Conservation (phyloP, 2,113 vertebrate genomes). For the Mustelus asterias region DNA sequence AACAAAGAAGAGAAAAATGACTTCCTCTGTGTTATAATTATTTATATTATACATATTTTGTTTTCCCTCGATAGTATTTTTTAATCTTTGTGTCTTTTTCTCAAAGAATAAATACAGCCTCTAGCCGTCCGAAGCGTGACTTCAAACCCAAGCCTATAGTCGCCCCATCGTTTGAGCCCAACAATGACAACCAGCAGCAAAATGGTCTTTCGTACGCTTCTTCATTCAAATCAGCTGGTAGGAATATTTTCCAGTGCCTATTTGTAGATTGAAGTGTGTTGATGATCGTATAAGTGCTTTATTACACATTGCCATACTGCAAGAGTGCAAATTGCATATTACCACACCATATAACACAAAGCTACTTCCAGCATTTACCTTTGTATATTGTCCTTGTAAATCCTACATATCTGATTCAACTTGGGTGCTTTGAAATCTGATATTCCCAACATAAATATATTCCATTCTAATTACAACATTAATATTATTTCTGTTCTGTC, state of each 20-base stretch:
- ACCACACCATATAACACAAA: too few relatives aligned
- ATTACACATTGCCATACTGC: neutral
- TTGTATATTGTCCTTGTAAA: neutral
- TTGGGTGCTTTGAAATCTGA: neutral
- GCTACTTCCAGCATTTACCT: neutral
- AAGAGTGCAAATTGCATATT: neutral
- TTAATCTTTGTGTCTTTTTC: slow-evolving; percentile 31
- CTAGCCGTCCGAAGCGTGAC: slow-evolving; percentile 65
- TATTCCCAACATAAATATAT: neutral
- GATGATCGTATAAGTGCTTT: neutral
- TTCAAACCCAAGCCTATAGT: slow-evolving; percentile 67
- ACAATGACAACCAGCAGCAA: slow-evolving; percentile 60
- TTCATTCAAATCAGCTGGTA: slow-evolving; percentile 68
- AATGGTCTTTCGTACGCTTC: slow-evolving; percentile 65
- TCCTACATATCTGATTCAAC: neutral
- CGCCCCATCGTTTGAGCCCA: slow-evolving; percentile 56
- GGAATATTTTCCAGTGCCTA: neutral
- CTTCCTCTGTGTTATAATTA: neutral
- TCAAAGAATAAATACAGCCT: slow-evolving; percentile 70
- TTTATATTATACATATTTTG: neutral
- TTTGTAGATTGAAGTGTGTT: slow-evolving; percentile 33
- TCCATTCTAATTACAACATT: neutral
- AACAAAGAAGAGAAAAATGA: neutral
- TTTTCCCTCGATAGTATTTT: neutral
- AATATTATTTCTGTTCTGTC: neutral